Evolutionary conservation across 2,113 vertebrate genomes (phyloP).

Genomic region (Ascaphus truei): DNA sequence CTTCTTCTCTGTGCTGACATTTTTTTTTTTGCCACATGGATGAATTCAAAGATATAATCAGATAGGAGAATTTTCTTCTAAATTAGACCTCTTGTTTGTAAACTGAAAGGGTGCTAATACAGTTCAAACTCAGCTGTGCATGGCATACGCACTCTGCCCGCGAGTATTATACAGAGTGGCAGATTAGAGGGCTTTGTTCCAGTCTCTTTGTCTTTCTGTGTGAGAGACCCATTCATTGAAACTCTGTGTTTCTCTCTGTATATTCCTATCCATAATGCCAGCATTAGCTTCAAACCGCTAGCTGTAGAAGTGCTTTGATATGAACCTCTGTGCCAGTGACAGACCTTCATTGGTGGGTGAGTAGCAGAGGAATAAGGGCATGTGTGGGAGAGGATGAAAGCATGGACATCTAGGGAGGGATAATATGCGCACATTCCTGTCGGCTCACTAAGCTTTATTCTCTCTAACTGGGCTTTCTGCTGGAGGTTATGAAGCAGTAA

Average conservation of each 20-base stretch:
- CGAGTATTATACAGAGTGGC: conserved; percentile 78
- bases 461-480: conserved; percentile 75
- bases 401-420: conserved; percentile 69
- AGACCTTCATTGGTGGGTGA: conserved; percentile 81
- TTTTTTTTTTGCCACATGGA: conserved; percentile 51
- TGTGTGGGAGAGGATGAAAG: conserved; percentile 95
- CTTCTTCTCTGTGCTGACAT: conserved; percentile 47
- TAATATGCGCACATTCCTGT: conserved; percentile 85
- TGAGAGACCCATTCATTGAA: conserved; percentile 68
- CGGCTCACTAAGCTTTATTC: conserved; percentile 73
- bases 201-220: conserved; percentile 67
- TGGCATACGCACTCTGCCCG: conserved; percentile 50
- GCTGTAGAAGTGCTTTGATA: conserved; percentile 88
- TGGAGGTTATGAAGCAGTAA: conserved; percentile 61
- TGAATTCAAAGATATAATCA: conserved; percentile 69
- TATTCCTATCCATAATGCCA: conserved; percentile 83
- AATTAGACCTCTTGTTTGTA: conserved; percentile 96
- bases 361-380: conserved; percentile 74
- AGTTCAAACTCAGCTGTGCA: conserved; percentile 61
- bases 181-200: conserved; percentile 91
- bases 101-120: conserved; percentile 84
- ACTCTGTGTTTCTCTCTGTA: conserved; percentile 64
- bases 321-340: conserved; percentile 72
- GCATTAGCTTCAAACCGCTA: conserved; percentile 86
- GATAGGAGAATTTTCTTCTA: conserved; percentile 73